A percentile compares a stretch with the other conserved stretches of the same genome.
phyloP scores from a whole-genome alignment of 2,113 vertebrate species.

The Eptatretus burgeri region DNA sequence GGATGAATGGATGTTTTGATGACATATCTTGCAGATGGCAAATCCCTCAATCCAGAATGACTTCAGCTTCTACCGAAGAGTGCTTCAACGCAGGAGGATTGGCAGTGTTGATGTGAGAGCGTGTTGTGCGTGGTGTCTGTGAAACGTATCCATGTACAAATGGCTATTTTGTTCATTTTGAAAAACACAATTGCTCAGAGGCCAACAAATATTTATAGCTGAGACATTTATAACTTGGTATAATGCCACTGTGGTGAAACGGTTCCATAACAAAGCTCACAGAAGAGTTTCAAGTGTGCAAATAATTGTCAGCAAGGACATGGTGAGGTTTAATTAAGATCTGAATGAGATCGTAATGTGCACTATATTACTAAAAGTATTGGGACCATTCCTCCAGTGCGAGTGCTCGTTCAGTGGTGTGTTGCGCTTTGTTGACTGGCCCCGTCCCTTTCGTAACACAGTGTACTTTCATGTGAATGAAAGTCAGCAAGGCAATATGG shows the following conservation, averaged over 20 bases:
- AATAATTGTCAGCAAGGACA: no score
- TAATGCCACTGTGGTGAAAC: background rate
- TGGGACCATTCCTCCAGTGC: background rate
- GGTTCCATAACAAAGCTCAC: background rate
- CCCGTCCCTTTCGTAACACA: background rate
- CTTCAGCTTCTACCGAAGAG: constrained; percentile 86
- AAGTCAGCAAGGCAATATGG: background rate
- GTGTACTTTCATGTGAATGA: background rate
- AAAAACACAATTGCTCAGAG: background rate
- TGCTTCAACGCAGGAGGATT: constrained; percentile 74
- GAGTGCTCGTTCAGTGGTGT: background rate
- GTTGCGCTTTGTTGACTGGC: background rate
- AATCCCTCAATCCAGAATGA: constrained; percentile 94
- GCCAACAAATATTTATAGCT: background rate
- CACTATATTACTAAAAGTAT: background rate
- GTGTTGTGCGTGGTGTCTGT: background rate
- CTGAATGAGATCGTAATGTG: background rate
- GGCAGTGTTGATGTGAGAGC: constrained; percentile 87
- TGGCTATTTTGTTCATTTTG: background rate
- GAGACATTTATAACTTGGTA: background rate
- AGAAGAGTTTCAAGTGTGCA: background rate
- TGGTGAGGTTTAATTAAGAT: no score
- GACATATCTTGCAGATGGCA: constrained; percentile 34
- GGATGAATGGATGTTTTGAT: no score
- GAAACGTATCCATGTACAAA: background rate